phyloP scores from a whole-genome alignment of 2,113 vertebrate genomes.

The Oreochromis niloticus region DNA sequence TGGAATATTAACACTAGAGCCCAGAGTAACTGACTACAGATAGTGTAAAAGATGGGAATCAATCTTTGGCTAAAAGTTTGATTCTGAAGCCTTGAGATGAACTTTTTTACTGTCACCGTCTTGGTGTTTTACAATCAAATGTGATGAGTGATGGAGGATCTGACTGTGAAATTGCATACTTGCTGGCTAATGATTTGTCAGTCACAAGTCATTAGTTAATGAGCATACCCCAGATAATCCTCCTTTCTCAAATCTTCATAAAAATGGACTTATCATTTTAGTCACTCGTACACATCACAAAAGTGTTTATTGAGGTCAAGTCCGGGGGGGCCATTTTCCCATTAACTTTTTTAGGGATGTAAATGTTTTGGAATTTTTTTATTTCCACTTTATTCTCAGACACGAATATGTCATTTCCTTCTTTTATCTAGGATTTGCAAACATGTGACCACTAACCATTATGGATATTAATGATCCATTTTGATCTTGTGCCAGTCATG shows the following conservation, averaged over 20 bases:
- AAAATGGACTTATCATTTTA: not conserved
- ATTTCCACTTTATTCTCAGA: not conserved
- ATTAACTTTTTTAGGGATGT: not conserved
- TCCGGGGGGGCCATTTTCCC: not conserved
- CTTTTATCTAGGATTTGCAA: not conserved
- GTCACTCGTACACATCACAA: not conserved
- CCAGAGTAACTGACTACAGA: not conserved
- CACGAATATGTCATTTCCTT: not conserved
- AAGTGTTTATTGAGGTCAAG: not conserved
- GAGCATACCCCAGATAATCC: not conserved
- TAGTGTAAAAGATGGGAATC: not conserved
- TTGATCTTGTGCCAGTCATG: not conserved
- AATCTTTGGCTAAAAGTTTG: fast-evolving
- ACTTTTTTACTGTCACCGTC: not conserved
- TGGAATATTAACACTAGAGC: not conserved
- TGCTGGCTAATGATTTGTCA: not conserved
- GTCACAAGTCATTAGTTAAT: not conserved
- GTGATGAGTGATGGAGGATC: not conserved
- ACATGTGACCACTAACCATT: not conserved
- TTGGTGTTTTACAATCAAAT: not conserved
- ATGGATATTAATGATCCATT: not conserved
- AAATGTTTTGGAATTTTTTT: not conserved
- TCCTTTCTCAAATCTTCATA: not conserved
- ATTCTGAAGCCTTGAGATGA: not conserved
- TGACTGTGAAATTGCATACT: not conserved